Percentiles rank a stretch among this genome's conserved stretches.
Conservation (phyloP, 2,113 vertebrate genomes). For the Sminthopsis crassicaudata region DNA sequence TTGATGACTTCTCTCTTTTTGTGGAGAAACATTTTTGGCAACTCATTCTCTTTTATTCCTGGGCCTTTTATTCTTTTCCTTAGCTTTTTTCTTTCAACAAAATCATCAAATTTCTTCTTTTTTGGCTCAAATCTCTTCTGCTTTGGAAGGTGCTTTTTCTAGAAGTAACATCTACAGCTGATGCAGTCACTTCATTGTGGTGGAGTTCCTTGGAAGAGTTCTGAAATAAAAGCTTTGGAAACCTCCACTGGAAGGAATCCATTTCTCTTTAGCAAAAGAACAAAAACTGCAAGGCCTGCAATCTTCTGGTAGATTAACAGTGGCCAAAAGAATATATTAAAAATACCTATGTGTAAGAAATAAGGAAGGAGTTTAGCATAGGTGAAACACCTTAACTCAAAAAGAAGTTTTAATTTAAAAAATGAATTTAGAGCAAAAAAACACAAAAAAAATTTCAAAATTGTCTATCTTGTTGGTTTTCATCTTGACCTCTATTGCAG, state of each 20-base stretch:
- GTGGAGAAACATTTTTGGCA: conserved; percentile 32
- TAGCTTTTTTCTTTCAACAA: conserved; percentile 37
- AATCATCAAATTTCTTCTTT: conserved; percentile 64
- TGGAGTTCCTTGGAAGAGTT: conserved; percentile 51
- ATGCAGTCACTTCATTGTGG: conserved; percentile 46
- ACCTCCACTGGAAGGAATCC: conserved; percentile 14
- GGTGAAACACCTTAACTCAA: conserved; percentile 42
- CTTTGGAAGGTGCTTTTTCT: conserved; percentile 40
- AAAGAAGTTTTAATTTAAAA: not conserved
- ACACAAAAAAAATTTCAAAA: conserved; percentile 37
- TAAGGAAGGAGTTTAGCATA: conserved; percentile 43
- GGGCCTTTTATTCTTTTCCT: conserved; percentile 8
- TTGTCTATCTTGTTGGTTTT: conserved; percentile 10
- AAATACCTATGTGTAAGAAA: conserved; percentile 64
- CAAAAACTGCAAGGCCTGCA: not conserved
- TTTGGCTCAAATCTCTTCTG: conserved; percentile 51
- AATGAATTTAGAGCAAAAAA: conserved; percentile 4
- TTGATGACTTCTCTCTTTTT: conserved; percentile 23
- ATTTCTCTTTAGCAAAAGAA: conserved; percentile 65
- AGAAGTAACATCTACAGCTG: conserved; percentile 51
- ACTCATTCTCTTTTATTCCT: conserved; percentile 27
- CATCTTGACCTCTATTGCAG: not conserved
- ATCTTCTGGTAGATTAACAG: conserved; percentile 53
- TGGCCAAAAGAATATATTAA: conserved; percentile 61
- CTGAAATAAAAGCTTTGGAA: conserved; percentile 32